Evolutionary conservation across 37 sponge, comb jelly and placozoan genomes (phyloP), one percentile per base, ranked within the genome.

Genomic region (Eunapius fragilis): DNA sequence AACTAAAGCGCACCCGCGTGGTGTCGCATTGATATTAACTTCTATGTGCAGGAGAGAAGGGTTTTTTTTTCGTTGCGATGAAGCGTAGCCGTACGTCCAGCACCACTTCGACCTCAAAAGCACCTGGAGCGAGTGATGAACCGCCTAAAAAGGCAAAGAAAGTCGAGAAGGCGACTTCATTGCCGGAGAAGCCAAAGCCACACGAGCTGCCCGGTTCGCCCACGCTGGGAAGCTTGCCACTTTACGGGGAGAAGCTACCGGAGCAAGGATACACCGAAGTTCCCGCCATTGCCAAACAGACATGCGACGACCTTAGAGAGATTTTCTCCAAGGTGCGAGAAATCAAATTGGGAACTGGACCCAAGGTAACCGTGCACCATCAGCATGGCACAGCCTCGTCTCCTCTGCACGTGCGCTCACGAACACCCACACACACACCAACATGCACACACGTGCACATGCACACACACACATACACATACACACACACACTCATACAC

Each of bases 201-300:
- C 73, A 72, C 31, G 28, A 32, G 11, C 73, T 32, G 12, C 37
- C 37, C 17, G 77, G 25, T 10, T 36, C 77, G 7, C 47, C 33
- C 25, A 27, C n/a, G 72, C 32, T 88, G 4, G 89, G 89, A 19
- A 84, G 89, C 23, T 75, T 89, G n/a, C 84, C 89, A 6, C 79
- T 89, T 73, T 84, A 89, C 48, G 89, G 89, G 24, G 89, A 89
- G 33, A 37, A 71, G 67, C 38, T 83, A 10, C 89, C 89, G 32
- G 74, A 70, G 14, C 30, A 67, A 27, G 85, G 85, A 0, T 78
- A 79, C 50, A 72, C n/a, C 31, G 36, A 35, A 11, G 48, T 89
- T 6, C 89, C 89, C 12, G 35, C 2, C 48, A 31, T 31, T 25
- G 85, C 89, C 49, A 47, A 84, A 24, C 37, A 58, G 27, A 72